These are phyloP conservation scores for Bolinopsis microptera DNA, from an alignment of 37 sponge, comb jelly and placozoan genomes.

Conservation along the genomic window DNA sequence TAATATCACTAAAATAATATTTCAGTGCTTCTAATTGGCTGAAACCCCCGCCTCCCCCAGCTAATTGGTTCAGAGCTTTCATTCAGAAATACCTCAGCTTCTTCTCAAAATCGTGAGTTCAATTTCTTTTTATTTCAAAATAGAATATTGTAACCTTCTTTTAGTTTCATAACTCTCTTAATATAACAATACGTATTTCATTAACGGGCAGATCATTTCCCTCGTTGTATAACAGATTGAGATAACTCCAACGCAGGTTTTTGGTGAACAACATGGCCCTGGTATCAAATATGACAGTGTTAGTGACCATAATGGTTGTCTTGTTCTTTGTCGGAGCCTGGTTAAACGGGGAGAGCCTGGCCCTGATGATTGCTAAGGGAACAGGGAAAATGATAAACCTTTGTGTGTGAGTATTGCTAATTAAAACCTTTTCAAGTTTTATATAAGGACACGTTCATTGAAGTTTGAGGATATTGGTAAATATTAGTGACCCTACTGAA, in stretches of 20 bases:
- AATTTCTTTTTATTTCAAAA: not conserved
- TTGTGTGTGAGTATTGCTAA: conserved; percentile 5
- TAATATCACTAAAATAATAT: not conserved
- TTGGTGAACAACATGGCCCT: conserved; percentile 42
- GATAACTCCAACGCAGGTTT: too few species aligned
- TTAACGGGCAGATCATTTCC: too few species aligned
- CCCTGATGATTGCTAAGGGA: conserved; percentile 34
- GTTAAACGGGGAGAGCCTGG: not conserved
- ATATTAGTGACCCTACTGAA: too few species aligned
- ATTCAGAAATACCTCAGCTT: conserved; percentile 11
- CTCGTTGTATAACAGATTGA: too few species aligned
- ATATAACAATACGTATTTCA: too few species aligned
- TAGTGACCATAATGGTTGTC: not conserved
- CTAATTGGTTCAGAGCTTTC: conserved; percentile 1
- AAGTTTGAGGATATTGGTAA: too few species aligned
- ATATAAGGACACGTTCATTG: too few species aligned
- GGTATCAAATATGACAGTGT: not conserved
- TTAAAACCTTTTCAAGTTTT: too few species aligned
- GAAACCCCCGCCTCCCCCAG: conserved; percentile 72
- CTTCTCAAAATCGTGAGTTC: conserved; percentile 17
- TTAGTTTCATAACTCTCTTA: too few species aligned
- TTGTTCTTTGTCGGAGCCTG: not conserved
- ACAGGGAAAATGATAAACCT: not conserved
- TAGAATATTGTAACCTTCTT: too few species aligned
- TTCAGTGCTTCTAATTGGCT: conserved; percentile 87